Base-by-base conservation (phyloP, 2,113 vertebrate species). In the Chaetops frenatus region DNA sequence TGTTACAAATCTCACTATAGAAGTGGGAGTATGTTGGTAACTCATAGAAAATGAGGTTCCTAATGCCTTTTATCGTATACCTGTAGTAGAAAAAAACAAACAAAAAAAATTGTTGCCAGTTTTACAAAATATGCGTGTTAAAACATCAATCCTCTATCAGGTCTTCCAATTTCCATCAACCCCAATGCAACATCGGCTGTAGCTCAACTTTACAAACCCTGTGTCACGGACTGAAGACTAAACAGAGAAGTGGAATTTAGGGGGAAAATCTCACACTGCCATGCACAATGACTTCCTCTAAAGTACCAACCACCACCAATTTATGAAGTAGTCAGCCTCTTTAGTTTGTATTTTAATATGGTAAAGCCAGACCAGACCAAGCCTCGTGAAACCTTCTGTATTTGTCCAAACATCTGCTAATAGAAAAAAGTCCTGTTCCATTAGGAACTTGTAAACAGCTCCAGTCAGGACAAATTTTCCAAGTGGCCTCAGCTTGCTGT, bases 1-100 rank as follows among this genome's bases (percentile, higher is more conserved):
- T 99, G 95, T 99, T 99, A 86, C 99, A 99, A 76, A 99, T 96
- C 88, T 99, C 99, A 13, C 98, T 99, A 97, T 99, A 99, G 98
- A 99, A 99, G 95, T 99, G 99, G 11, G 99, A 97, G 89, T 98
- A 99, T 2, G 99, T 98, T 12, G 99, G 99, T 69, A 99, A 97
- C 45, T 98, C 99, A 11, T 99, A 99, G 97, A 99, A 99, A 93
- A 99, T 98, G 67, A 99, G 97, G 97, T 99, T 99, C 93, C 98
- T 97, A 95, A 99, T 98, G 56, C 99, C 99, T 97, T 98, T 99
- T 86, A 99, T 99, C 0, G 97, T 98, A 87, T 99, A 99, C 95
- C 99, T 99, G 95, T 31, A 92, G 47, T 7, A 81, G 42, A 45
- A 40, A 29, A 29, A 33, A 84, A 29, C 27, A 51, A n/a, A 35